Percentiles rank a stretch among this genome's conserved stretches.
Evolutionary conservation across 2,888 invertebrate species (phyloP).

Genomic region (Gymnosoma rotundatum): DNA sequence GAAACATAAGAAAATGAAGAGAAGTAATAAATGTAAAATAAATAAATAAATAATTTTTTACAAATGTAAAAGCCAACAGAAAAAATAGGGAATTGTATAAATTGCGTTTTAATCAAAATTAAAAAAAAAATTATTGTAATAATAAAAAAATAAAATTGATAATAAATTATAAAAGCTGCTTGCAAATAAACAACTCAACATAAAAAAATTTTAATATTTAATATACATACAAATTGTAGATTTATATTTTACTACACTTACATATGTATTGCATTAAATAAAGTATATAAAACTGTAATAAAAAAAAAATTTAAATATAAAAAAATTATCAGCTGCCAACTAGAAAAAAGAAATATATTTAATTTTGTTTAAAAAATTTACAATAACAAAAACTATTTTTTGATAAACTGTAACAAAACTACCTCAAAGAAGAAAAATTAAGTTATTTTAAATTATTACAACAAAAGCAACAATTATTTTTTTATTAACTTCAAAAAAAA

Average conservation of each 20-base stretch:
- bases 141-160: conserved; percentile 3
- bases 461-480: conserved; percentile 22
- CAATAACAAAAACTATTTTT: conserved; percentile 29
- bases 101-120: conserved; percentile 57
- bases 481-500: conserved; percentile 39
- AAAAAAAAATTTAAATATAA: conserved; percentile 28
- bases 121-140: conserved; percentile 35
- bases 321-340: conserved; percentile 67
- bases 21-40: conserved; percentile 35
- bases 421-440: conserved; percentile 56
- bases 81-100: conserved; percentile 4
- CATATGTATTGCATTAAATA: background rate
- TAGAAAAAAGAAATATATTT: conserved; percentile 25
- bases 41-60: conserved; percentile 24
- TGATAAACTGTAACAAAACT: conserved; percentile 57
- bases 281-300: background rate
- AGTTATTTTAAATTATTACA: conserved; percentile 18
- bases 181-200: background rate
- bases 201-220: conserved; percentile 5
- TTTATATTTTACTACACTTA: background rate
- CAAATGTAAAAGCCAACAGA: conserved; percentile 27
- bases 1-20: conserved; percentile 16
- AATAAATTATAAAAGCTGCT: background rate
- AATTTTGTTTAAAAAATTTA: conserved; percentile 15
- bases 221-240: background rate